Percentiles rank a stretch among this genome's conserved stretches.
phyloP scores from a whole-genome alignment of 2,113 vertebrate species.

The Noctilio leporinus region DNA sequence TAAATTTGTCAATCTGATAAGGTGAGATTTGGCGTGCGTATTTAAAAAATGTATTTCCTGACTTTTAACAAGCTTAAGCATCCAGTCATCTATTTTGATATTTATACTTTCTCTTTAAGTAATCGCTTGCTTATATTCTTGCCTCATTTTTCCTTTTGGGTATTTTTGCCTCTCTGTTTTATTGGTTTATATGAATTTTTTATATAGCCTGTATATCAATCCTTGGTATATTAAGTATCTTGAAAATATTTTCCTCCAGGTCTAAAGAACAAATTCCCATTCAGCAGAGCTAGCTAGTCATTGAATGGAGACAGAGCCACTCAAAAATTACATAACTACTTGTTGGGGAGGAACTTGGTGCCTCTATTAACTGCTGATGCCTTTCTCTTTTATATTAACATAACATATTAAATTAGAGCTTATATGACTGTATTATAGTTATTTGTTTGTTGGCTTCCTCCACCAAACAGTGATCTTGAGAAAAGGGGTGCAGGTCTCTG shows the following conservation, averaged over 20 bases:
- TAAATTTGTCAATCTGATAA: not conserved
- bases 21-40: not conserved
- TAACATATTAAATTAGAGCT: not conserved
- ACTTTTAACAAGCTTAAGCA: not conserved
- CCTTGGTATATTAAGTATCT: not conserved
- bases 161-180: not conserved
- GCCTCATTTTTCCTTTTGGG: not conserved
- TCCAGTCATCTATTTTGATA: not conserved
- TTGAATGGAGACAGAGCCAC: not conserved
- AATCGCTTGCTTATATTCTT: slow-evolving; percentile 7
- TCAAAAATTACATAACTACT: not conserved
- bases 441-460: not conserved
- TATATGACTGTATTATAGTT: not conserved
- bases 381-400: not conserved
- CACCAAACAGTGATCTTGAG: not conserved
- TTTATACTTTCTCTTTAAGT: slow-evolving; percentile 12
- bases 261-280: not conserved
- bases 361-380: not conserved
- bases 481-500: not conserved
- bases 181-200: not conserved
- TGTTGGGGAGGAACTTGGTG: not conserved
- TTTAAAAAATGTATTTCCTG: not conserved
- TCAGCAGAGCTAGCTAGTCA: not conserved
- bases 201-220: not conserved
- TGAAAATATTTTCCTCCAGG: not conserved